Evolutionary conservation across 1,140 invertebrate species (phyloP), one percentile per base, ranked within the genome.

Genomic region (Drosophila albomicans): DNA sequence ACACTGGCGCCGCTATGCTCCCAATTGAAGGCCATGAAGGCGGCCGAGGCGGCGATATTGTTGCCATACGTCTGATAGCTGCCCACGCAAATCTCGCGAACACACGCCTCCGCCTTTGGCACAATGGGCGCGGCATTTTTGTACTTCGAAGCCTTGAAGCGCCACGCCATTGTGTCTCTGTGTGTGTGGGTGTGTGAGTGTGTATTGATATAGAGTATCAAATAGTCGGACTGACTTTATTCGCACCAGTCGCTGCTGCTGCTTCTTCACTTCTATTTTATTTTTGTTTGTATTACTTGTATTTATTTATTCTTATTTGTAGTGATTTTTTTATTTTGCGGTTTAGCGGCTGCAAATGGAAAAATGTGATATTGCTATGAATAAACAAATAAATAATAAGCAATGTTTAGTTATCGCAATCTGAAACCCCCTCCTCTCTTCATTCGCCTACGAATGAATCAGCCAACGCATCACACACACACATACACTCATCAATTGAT

Each of bases 111-210:
- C 70, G 96, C 96, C 92, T 98, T 98, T 7, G 97, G 97, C 77
- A 98, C 96, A 91, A 98, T 98, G 25, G 98, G 97, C 75, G 97
- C 96, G 68, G 98, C 97, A 96, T 99, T 99, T 95, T 98, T 98
- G 93, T 98, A 99, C 93, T 99, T 99, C 62, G 98, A 98, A 91
- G 97, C 97, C 95, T 99, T 99, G 93, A 99, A 98, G 93, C 97
- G 94, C 97, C 97, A 98, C 93, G 97, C 97, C 97, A 97, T 98
- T 63, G 5, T 87, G 41, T 63, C 15, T 64, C 51, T 52, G 46
- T 71, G 51, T 43, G 43, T 78, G 38, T 25, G 45, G 64, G 63
- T 74, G 57, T 59, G 35, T 75, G 59, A 20, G 68, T 54, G 48
- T 20, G 35, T 69, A 15, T 51, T n/a, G 7, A 20, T 52, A 28